phyloP scores from a whole-genome alignment of 2,888 invertebrate genomes.

The Spodoptera littoralis region DNA sequence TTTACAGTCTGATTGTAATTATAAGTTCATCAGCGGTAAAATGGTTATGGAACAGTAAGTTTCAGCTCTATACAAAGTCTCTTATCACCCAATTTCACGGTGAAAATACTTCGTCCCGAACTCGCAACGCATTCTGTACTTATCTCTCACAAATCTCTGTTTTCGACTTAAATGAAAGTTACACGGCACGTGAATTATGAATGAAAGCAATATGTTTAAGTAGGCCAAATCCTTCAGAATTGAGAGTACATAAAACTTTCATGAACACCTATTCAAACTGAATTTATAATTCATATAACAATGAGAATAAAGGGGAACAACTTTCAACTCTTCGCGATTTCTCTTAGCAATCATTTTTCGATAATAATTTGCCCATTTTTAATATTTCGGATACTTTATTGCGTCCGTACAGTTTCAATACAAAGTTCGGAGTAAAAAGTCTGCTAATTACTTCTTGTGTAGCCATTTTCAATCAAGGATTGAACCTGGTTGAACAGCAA shows the following conservation, averaged over 20 bases:
- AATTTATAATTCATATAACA: slow-evolving; percentile 59
- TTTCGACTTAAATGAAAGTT: slow-evolving; percentile 46
- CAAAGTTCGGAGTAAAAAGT: no score
- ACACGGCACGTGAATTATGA: slow-evolving; percentile 57
- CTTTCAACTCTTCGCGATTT: slow-evolving; percentile 5
- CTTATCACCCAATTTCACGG: slow-evolving; percentile 10
- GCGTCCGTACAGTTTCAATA: no score
- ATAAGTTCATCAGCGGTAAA: slow-evolving; percentile 9
- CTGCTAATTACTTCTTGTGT: no score
- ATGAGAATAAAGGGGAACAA: slow-evolving; percentile 10
- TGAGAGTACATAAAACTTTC: slow-evolving; percentile 53
- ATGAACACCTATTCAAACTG: slow-evolving; percentile 48
- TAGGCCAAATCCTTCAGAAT: slow-evolving; percentile 44
- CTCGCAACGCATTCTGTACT: slow-evolving; percentile 29
- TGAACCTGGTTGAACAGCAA: no score
- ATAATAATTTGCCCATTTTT: slow-evolving; percentile 11
- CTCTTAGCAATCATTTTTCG: neutral
- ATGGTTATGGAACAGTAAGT: neutral
- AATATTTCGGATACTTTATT: slow-evolving; percentile 3
- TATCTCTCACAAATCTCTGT: slow-evolving; percentile 45
- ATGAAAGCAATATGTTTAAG: slow-evolving; percentile 62
- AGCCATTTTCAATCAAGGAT: no score
- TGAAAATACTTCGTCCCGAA: slow-evolving; percentile 12
- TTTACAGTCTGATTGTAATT: neutral
- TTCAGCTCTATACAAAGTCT: slow-evolving; percentile 8